Evolutionary conservation across 2,113 vertebrate genomes (phyloP).

Genomic region (Psilopogon haemacephalus): DNA sequence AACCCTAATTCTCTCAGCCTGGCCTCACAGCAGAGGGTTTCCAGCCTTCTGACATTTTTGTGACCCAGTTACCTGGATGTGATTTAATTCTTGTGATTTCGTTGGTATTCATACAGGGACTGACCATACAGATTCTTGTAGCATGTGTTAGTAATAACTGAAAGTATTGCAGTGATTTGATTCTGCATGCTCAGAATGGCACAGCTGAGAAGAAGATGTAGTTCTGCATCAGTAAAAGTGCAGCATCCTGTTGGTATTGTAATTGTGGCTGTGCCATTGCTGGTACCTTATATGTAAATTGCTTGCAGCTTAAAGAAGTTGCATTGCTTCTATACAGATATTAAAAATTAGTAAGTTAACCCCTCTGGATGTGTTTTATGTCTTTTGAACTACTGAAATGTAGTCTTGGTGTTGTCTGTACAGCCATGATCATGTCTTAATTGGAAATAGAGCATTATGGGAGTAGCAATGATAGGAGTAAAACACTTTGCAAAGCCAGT

Average conservation of each 20-base stretch:
- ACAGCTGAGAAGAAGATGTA: neutral
- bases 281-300: neutral
- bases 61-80: neutral
- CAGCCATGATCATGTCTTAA: neutral
- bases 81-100: neutral
- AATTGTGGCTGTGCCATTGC: neutral
- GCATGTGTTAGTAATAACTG: neutral
- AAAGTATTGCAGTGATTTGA: neutral
- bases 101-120: neutral
- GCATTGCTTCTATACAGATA: neutral
- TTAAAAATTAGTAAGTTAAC: neutral
- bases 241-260: neutral
- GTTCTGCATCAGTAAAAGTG: neutral
- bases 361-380: neutral
- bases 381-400: neutral
- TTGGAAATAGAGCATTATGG: neutral
- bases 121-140: neutral
- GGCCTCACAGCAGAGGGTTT: neutral
- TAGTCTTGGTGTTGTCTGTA: neutral
- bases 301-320: neutral
- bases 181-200: neutral
- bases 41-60: neutral
- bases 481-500: neutral
- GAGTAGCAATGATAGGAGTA: accelerated
- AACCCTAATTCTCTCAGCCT: neutral